phyloP scores from a whole-genome alignment of 2,113 vertebrate species.

The Motacilla tschutschensis region DNA sequence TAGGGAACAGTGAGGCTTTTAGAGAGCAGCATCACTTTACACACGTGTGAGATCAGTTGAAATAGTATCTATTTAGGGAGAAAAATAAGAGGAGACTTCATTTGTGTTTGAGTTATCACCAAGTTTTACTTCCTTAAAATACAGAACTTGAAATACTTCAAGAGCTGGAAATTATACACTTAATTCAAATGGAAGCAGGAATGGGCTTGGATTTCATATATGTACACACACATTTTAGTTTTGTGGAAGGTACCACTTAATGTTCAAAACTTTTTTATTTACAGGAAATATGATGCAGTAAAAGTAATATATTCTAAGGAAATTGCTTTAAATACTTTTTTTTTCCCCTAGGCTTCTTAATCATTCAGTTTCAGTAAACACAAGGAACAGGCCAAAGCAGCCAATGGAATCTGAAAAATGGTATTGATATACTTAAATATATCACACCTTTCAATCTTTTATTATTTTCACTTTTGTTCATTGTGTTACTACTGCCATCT shows the following conservation, averaged over 20 bases:
- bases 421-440: constrained; percentile 61
- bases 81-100: not conserved
- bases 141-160: not conserved
- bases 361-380: constrained; percentile 81
- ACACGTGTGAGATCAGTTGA: not conserved
- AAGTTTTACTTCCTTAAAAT: not conserved
- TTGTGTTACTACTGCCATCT: not conserved
- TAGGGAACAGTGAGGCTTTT: not conserved
- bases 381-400: constrained; percentile 81
- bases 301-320: not conserved
- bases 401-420: constrained; percentile 81
- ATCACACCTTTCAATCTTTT: not conserved
- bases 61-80: not conserved
- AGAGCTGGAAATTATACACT: not conserved
- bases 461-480: not conserved
- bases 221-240: not conserved
- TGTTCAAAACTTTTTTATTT: not conserved
- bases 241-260: not conserved
- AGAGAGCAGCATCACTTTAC: not conserved
- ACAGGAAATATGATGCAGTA: constrained; percentile 4
- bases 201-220: not conserved
- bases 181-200: not conserved
- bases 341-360: constrained; percentile 82
- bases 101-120: not conserved
- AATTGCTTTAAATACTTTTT: not conserved